Evolutionary conservation across 2,888 invertebrate genomes (phyloP).

Genomic region (Belgica antarctica): DNA sequence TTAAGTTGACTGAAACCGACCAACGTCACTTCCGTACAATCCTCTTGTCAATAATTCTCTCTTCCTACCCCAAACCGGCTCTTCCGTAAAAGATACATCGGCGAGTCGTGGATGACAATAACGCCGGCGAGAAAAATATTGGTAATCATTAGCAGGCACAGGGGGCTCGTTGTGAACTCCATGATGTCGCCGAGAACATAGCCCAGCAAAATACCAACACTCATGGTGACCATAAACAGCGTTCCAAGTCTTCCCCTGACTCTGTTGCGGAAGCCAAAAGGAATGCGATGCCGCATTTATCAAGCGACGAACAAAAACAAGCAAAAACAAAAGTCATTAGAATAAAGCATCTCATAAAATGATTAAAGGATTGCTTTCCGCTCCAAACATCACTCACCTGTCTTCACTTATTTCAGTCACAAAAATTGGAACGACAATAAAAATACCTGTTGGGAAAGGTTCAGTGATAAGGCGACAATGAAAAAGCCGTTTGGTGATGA

Average conservation of each 20-base stretch:
- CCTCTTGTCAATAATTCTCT: too few species aligned
- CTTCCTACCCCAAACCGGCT: neutral
- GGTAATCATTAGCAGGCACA: constrained; percentile 16
- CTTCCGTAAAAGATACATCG: constrained; percentile 22
- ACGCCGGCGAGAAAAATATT: constrained; percentile 4
- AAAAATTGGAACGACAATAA: constrained; percentile 50
- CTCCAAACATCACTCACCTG: constrained; percentile 47
- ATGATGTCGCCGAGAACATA: neutral
- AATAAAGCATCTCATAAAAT: neutral
- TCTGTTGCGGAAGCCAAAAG: neutral
- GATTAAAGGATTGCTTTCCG: constrained; percentile 3
- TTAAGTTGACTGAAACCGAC: too few species aligned
- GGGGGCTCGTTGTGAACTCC: neutral
- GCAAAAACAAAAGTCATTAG: constrained; percentile 20
- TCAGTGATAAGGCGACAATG: too few species aligned
- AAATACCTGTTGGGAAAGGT: too few species aligned
- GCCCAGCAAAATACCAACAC: neutral
- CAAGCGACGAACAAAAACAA: constrained; percentile 50
- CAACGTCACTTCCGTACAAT: too few species aligned
- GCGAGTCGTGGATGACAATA: constrained; percentile 25
- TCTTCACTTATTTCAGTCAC: constrained; percentile 52
- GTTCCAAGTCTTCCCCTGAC: neutral
- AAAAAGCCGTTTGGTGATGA: too few species aligned
- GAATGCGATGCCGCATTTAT: too few species aligned
- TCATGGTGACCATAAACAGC: neutral